Evolutionary conservation across 2,113 vertebrate genomes (phyloP).

Genomic region (Xiphorhynchus elegans): DNA sequence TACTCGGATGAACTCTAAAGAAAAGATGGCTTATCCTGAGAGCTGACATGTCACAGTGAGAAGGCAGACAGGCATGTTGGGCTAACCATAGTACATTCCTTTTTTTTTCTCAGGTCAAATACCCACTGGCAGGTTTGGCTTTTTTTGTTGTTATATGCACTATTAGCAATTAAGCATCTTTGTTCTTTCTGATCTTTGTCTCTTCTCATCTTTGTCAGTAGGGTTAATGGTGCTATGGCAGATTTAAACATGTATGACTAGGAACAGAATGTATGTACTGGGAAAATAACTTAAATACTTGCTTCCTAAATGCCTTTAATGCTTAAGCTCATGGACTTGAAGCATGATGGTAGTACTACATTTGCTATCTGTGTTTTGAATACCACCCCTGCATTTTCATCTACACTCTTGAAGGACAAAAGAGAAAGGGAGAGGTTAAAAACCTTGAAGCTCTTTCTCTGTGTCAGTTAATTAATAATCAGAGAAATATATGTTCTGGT

Average conservation of each 20-base stretch:
- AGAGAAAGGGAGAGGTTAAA: conserved; percentile 45
- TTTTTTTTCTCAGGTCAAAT: background rate
- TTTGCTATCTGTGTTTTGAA: background rate
- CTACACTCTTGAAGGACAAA: background rate
- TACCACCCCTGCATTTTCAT: background rate
- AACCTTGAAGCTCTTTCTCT: conserved; percentile 16
- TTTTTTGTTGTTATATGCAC: background rate
- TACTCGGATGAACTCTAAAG: background rate
- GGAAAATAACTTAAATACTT: background rate
- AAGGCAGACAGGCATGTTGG: background rate
- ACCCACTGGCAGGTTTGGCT: background rate
- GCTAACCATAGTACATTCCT: background rate
- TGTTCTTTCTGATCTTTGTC: background rate
- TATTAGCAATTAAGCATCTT: background rate
- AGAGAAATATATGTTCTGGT: conserved; percentile 43
- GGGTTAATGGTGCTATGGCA: background rate
- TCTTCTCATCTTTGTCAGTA: background rate
- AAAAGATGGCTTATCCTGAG: background rate
- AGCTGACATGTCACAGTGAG: background rate
- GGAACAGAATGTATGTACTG: background rate
- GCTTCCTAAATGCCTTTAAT: background rate
- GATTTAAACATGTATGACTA: background rate
- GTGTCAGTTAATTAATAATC: conserved; percentile 66
- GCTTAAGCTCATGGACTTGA: background rate
- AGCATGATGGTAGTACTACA: background rate